These are phyloP conservation scores for Hippoglossus hippoglossus DNA, from an alignment of 2,797 vertebrate genomes.

Conservation along the genomic window DNA sequence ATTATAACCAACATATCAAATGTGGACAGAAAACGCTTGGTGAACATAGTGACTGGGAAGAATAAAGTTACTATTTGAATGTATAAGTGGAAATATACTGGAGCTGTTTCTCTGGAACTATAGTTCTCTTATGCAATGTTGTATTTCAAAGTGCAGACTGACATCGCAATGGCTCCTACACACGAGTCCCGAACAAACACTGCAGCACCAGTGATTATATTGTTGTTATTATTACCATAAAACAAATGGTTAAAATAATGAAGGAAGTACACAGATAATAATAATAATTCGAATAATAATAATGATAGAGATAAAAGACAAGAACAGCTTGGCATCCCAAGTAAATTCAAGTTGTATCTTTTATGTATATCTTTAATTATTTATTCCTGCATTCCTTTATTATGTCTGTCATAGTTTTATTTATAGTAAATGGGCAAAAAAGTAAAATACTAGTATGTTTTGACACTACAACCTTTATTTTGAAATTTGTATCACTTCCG, in stretches of 20 bases:
- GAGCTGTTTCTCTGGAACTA: not conserved
- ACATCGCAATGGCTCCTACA: too few relatives aligned
- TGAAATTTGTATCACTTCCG: constrained; percentile 15
- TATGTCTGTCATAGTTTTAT: not conserved
- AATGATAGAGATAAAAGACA: too few relatives aligned
- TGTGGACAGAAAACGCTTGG: not conserved
- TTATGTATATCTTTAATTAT: too few relatives aligned
- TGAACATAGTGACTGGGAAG: not conserved
- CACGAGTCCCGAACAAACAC: not conserved
- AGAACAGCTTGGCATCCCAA: too few relatives aligned
- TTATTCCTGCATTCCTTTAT: too few relatives aligned
- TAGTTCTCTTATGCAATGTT: not conserved
- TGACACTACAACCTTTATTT: constrained; percentile 6
- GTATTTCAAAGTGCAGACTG: constrained; percentile 14
- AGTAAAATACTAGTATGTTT: not conserved
- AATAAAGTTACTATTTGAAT: not conserved
- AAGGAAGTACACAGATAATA: too few relatives aligned
- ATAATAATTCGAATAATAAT: too few relatives aligned
- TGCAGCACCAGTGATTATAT: not conserved
- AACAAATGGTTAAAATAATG: too few relatives aligned
- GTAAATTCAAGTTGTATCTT: too few relatives aligned
- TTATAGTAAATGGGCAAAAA: not conserved
- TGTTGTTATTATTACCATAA: not conserved
- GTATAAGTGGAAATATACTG: not conserved
- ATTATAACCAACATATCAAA: too few relatives aligned